These are phyloP conservation scores for Zapornia atra DNA, from an alignment of 2,113 vertebrate species.

Conservation along the genomic window DNA sequence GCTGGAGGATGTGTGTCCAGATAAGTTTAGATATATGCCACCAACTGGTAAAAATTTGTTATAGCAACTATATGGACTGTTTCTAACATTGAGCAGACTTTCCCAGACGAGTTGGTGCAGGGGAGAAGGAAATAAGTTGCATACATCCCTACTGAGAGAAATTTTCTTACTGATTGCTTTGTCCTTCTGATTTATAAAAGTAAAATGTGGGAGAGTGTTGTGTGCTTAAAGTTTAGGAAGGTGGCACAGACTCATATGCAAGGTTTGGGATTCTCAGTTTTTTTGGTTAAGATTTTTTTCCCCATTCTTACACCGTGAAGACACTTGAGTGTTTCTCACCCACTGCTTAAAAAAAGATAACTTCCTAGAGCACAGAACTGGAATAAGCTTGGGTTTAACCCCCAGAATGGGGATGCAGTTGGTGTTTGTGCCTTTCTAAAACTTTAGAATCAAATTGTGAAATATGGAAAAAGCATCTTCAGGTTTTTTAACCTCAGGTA, in stretches of 20 bases:
- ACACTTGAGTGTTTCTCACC: neutral
- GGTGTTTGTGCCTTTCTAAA: neutral
- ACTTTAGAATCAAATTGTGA: neutral
- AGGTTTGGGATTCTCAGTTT: neutral
- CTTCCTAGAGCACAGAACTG: neutral
- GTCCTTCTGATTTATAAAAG: neutral
- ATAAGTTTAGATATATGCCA: neutral
- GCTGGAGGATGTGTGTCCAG: neutral
- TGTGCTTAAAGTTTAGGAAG: neutral
- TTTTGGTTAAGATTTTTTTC: neutral
- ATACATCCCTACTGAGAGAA: neutral
- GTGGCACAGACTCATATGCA: neutral
- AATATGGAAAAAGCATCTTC: neutral
- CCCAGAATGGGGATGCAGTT: neutral
- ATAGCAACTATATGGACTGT: fast-evolving
- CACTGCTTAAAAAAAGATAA: neutral
- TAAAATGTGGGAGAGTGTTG: neutral
- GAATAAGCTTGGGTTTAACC: neutral
- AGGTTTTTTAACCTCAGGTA: neutral
- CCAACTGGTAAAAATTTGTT: neutral
- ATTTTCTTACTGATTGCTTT: neutral
- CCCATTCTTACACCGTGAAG: neutral
- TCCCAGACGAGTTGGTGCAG: neutral
- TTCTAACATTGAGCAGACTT: neutral
- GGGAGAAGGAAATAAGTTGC: neutral